Base-by-base conservation (phyloP, 1,140 invertebrate species). In the Drosophila murphyi region DNA sequence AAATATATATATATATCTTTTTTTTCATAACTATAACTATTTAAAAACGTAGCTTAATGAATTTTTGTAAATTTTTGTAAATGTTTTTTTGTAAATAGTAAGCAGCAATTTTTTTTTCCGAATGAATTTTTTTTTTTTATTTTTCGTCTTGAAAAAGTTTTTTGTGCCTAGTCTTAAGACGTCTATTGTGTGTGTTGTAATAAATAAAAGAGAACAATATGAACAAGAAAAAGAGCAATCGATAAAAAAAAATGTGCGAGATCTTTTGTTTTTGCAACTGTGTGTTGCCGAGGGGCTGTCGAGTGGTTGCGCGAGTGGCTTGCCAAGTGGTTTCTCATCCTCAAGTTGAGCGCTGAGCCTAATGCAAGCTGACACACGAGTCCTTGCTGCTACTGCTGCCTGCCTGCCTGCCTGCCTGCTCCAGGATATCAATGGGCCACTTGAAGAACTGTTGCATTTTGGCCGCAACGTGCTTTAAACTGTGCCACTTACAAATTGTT, bases 51-150 rank as follows among this genome's bases (percentile, higher is more conserved):
- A 88, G 80, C 47, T 45, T 73, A 72, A 76, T 2, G 50, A 72
- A 68, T 61, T 86, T 72, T 86, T 86, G 82, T 86, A 86, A 57
- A 87, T 87, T 87, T 88, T 87, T 87, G 82, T 87, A 87, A 87
- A 87, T 87, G 68, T 87, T 87, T 87, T 87, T 87, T 88, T 87
- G 82, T 87, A 87, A 48, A 87, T 87, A 86, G 20, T 43, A 43
- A 75, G 62, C 48, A 71, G 52, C 50, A 55, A 59, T 12, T 69
- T 71, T 71, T 72, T 65, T 57, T 65, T 56, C 29, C 35, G 56
- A 37, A 29, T 45, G 1, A 59, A 8, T 59, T 54, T 65, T 48
- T 74, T 74, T 74, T 62, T 80, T 69, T 74, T 54, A 56, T 61
- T 20, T 20, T 20, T 20, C 20, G 39, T 61, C 37, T 55, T 65